Evolutionary conservation across 1,140 invertebrate genomes (phyloP).

Genomic region (Triops cancriformis): DNA sequence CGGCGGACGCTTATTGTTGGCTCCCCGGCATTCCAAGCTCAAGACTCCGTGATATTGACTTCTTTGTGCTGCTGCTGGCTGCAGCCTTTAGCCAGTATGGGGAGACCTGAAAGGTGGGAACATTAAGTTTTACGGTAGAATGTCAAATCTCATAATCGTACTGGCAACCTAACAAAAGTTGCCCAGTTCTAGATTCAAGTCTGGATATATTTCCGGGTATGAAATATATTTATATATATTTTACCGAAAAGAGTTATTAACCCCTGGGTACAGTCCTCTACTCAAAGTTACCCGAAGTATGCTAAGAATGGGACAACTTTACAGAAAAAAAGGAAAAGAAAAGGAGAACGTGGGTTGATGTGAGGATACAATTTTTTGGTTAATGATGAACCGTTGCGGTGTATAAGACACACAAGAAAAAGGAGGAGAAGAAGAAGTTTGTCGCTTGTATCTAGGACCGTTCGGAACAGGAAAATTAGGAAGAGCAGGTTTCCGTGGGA

Average conservation of each 20-base stretch:
- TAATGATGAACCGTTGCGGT: not conserved
- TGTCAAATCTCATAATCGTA: not conserved
- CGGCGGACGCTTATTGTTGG: not conserved
- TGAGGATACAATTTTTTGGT: constrained; percentile 11
- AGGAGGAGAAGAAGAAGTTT: not conserved
- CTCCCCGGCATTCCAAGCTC: not conserved
- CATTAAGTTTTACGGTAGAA: too few relatives aligned
- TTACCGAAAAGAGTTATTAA: not conserved
- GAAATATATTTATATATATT: not conserved
- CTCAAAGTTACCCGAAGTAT: constrained; percentile 1
- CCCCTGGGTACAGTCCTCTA: not conserved
- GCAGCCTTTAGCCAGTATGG: not conserved
- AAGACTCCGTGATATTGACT: not conserved
- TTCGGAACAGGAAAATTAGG: not conserved
- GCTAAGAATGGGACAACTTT: not conserved
- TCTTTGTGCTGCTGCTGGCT: not conserved
- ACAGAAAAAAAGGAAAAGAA: not conserved
- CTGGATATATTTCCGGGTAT: not conserved
- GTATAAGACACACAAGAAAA: not conserved
- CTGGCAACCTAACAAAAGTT: not conserved
- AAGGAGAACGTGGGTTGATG: not conserved
- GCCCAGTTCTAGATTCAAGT: not conserved
- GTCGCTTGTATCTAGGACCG: not conserved
- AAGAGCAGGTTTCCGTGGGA: not conserved
- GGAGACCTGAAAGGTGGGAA: not conserved